Percentiles rank a stretch among this genome's conserved stretches.
These are phyloP conservation scores for Meriones unguiculatus DNA, from an alignment of 2,113 vertebrate species.

Conservation along the genomic window DNA sequence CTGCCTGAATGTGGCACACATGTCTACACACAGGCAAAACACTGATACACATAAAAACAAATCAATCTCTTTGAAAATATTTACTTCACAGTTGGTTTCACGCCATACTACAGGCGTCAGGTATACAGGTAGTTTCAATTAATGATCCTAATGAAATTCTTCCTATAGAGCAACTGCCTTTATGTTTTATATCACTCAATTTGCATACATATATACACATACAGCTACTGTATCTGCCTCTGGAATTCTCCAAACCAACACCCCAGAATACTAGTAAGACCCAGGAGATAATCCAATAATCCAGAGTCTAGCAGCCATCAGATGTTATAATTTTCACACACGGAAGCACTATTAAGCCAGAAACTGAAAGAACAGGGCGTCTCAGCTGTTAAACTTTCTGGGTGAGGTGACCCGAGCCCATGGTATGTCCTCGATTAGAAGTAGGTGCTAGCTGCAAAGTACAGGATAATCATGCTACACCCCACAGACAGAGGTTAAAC, in stretches of 20 bases:
- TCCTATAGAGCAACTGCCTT: neutral
- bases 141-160: slow-evolving; percentile 4
- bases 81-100: neutral
- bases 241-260: slow-evolving; percentile 32
- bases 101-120: neutral
- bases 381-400: too few species aligned
- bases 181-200: neutral
- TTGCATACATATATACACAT: neutral
- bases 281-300: neutral
- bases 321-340: neutral
- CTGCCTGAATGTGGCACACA: too few species aligned
- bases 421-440: neutral
- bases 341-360: neutral
- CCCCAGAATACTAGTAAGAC: neutral
- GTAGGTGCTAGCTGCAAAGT: neutral
- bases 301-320: neutral
- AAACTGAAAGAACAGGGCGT: neutral
- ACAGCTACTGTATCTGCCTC: neutral
- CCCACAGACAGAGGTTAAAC: neutral
- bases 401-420: neutral
- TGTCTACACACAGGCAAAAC: too few species aligned
- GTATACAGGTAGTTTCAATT: neutral
- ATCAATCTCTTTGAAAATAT: too few species aligned
- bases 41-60: too few species aligned
- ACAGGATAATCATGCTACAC: neutral